Evolutionary conservation across 2,888 invertebrate genomes (phyloP).

Genomic region (Dastarcus helophoroides): DNA sequence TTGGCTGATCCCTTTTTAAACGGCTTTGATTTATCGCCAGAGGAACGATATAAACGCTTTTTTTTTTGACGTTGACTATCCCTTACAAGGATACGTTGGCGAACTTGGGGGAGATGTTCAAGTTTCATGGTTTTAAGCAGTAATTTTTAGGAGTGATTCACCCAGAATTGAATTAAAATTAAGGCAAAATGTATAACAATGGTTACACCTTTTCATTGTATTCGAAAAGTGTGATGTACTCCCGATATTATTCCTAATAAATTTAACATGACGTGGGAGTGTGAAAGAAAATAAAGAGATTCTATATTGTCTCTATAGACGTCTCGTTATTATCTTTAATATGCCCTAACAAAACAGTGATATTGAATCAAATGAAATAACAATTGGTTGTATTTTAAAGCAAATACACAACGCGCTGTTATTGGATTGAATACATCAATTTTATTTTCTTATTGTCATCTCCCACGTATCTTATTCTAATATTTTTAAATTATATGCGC

Average conservation of each 20-base stretch:
- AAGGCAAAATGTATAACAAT: not conserved
- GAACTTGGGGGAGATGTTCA: too few species aligned
- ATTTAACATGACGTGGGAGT: not conserved
- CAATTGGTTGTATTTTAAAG: constrained; percentile 1
- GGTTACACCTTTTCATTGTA: constrained; percentile 1
- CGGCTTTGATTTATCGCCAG: too few species aligned
- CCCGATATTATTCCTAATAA: not conserved
- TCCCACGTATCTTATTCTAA: constrained; percentile 2
- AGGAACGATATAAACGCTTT: too few species aligned
- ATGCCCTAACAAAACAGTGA: constrained; percentile 1
- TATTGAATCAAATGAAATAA: not conserved
- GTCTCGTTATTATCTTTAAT: constrained; percentile 1
- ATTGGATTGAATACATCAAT: not conserved
- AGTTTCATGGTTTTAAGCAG: too few species aligned
- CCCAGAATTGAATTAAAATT: constrained; percentile 1
- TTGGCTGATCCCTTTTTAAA: too few species aligned
- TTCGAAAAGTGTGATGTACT: not conserved
- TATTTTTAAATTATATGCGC: too few species aligned
- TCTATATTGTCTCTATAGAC: not conserved
- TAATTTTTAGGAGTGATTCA: too few species aligned
- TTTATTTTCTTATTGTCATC: constrained; percentile 1
- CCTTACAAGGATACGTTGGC: too few species aligned
- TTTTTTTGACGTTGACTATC: too few species aligned
- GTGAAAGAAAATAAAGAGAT: not conserved
- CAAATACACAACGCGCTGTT: not conserved